Conservation (phyloP, 2,797 vertebrate species). For the Falco rusticolus region DNA sequence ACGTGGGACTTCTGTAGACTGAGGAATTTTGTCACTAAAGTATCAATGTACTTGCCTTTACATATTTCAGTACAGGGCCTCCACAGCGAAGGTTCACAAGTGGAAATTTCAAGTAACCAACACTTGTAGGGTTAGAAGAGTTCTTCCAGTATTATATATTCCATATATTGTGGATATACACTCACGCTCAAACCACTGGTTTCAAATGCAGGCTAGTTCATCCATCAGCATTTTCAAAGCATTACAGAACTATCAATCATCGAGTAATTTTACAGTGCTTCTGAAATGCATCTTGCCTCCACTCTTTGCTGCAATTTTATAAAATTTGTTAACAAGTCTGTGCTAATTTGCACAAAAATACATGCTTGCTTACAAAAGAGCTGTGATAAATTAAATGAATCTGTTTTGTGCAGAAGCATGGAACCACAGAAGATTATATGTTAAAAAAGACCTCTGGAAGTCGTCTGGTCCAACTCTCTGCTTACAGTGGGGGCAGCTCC, state of each 20-base stretch:
- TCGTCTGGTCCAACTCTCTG: neutral
- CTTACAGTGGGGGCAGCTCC: neutral
- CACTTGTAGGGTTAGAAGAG: neutral
- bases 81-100: neutral
- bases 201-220: neutral
- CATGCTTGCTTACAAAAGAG: neutral
- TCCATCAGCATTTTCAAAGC: neutral
- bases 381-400: neutral
- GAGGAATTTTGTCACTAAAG: neutral
- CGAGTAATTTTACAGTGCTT: neutral
- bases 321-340: neutral
- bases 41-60: neutral
- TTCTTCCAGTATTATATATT: neutral
- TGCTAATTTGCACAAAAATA: neutral
- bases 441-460: neutral
- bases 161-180: no score
- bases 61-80: neutral
- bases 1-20: neutral
- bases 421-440: neutral
- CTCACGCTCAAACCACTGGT: neutral
- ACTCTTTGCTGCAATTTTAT: neutral
- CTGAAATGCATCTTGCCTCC: neutral
- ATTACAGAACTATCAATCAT: neutral
- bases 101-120: neutral
- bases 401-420: neutral